Percentiles rank a stretch among this genome's conserved stretches.
Conservation (phyloP, 2,797 vertebrate species). For the Meriones psammophilus region DNA sequence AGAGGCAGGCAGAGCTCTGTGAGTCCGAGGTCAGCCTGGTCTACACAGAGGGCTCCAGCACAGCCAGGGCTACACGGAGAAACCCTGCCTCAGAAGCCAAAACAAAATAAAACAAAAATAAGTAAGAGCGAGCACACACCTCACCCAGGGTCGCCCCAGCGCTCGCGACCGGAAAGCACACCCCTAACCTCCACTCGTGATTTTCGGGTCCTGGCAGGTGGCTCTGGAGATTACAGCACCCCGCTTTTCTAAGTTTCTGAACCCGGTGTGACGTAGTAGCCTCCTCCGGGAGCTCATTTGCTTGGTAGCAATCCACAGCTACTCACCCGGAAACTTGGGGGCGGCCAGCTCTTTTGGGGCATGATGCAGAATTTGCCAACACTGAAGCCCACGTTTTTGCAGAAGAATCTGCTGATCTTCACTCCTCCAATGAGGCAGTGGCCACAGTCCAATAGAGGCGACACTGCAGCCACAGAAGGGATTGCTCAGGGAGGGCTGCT, state of each 20-base stretch:
- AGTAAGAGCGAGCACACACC: too few relatives aligned
- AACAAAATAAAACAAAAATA: too few relatives aligned
- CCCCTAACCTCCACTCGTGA: not conserved
- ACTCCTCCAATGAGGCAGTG: conserved; percentile 94
- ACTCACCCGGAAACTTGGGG: conserved; percentile 91
- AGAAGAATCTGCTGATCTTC: conserved; percentile 90
- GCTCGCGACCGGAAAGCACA: fast-evolving
- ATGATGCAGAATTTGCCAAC: conserved; percentile 93
- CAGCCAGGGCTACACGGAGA: too few relatives aligned
- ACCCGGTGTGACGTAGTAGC: not conserved
- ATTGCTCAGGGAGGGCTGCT: not conserved
- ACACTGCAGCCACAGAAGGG: conserved; percentile 88
- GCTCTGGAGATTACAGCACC: fast-evolving
- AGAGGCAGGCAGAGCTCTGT: too few relatives aligned
- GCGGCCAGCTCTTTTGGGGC: conserved; percentile 92
- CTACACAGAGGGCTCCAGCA: too few relatives aligned
- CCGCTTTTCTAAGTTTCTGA: not conserved
- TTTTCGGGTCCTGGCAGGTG: fast-evolving
- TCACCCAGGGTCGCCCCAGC: not conserved
- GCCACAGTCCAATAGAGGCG: conserved; percentile 92
- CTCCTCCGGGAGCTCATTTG: not conserved
- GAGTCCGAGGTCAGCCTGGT: too few relatives aligned
- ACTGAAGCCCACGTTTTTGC: conserved; percentile 93
- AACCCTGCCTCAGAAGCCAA: too few relatives aligned
- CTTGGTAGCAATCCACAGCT: fast-evolving